A percentile compares a stretch with the other conserved stretches of the same genome.
Conservation (phyloP, 35 echinoderm and acorn worm genomes). For the Patiria miniata region DNA sequence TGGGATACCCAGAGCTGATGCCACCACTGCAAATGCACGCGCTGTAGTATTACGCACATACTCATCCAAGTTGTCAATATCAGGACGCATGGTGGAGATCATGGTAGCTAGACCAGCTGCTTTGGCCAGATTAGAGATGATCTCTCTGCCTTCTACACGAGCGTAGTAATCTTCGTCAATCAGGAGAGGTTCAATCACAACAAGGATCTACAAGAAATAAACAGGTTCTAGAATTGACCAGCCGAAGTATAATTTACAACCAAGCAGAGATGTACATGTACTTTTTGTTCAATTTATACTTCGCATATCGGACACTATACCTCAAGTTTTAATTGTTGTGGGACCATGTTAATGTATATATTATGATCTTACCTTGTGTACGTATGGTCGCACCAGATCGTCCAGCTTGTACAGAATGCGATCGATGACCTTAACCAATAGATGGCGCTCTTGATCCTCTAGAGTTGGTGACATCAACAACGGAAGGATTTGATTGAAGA, state of each 20-base stretch:
- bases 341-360: no score
- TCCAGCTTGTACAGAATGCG: conserved; percentile 97
- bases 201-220: conserved; percentile 82
- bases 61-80: conserved; percentile 99
- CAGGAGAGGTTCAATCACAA: conserved; percentile 95
- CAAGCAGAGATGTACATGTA: no score
- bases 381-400: conserved; percentile 93
- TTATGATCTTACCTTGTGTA: conserved; percentile 85
- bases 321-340: no score
- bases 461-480: conserved; percentile 96
- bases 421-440: conserved; percentile 99
- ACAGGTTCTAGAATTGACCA: no score
- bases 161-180: conserved; percentile 99
- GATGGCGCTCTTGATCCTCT: conserved; percentile 99
- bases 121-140: conserved; percentile 99
- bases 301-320: background rate
- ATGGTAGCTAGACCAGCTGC: conserved; percentile 97
- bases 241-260: no score
- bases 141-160: conserved; percentile 96
- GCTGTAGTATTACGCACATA: conserved; percentile 99
- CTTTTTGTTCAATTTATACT: no score
- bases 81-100: conserved; percentile 99
- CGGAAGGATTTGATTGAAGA: conserved; percentile 99
- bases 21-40: conserved; percentile 96
- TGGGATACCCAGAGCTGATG: conserved; percentile 95